Conservation (phyloP, 2,797 vertebrate genomes). For the Alauda arvensis region DNA sequence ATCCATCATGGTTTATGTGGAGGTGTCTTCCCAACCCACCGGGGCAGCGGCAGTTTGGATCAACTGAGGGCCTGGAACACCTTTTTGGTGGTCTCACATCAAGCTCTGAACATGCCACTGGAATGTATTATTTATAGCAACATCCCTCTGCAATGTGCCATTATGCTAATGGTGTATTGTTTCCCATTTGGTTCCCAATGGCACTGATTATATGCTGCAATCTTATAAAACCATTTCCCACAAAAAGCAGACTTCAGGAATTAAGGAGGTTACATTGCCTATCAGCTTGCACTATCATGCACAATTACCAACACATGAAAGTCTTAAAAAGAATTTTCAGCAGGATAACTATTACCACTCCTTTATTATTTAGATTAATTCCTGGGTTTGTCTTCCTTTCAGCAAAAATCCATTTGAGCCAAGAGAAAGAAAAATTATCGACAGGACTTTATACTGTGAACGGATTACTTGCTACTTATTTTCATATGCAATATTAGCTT, state of each 20-base stretch:
- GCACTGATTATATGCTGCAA: slow-evolving; percentile 53
- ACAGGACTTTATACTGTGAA: neutral
- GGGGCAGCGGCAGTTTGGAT: slow-evolving; percentile 28
- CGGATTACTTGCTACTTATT: neutral
- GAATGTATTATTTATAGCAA: slow-evolving; percentile 73
- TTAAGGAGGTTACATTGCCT: slow-evolving; percentile 17
- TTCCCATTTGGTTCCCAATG: slow-evolving; percentile 68
- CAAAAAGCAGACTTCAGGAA: slow-evolving; percentile 22
- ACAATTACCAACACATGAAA: neutral
- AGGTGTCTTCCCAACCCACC: slow-evolving; percentile 58
- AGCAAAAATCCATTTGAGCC: neutral
- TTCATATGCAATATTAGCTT: neutral
- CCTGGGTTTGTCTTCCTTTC: neutral
- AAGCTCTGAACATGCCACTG: slow-evolving; percentile 50
- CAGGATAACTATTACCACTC: neutral
- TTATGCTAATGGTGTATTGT: slow-evolving; percentile 69
- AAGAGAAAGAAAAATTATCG: neutral
- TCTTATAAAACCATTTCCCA: slow-evolving; percentile 35
- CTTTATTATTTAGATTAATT: slow-evolving; percentile 28
- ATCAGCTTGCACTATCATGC: neutral
- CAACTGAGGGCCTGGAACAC: slow-evolving; percentile 53
- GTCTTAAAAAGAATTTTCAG: neutral
- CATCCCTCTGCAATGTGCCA: slow-evolving; percentile 59
- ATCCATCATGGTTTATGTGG: slow-evolving; percentile 57
- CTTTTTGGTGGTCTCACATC: slow-evolving; percentile 57